These are phyloP conservation scores for Pterocles burchelli DNA, from an alignment of 2,113 vertebrate genomes.

Conservation along the genomic window DNA sequence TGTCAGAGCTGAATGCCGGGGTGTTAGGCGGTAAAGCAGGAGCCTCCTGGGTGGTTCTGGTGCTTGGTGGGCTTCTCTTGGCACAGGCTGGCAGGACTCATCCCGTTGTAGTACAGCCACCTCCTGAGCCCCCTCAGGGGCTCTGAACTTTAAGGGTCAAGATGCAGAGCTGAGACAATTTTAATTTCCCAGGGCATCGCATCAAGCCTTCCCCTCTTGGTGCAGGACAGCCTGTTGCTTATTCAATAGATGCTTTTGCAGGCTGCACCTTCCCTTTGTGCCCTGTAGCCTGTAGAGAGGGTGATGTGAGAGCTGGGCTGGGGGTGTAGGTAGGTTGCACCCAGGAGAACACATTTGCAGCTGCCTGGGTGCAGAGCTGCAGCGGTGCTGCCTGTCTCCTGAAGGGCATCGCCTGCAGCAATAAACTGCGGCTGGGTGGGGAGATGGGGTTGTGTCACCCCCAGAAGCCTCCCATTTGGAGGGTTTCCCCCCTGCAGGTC, in stretches of 20 bases:
- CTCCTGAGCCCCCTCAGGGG: too few relatives aligned
- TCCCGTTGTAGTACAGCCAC: neutral
- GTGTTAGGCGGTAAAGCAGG: rapidly evolving
- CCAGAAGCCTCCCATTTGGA: neutral
- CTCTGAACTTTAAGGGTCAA: neutral
- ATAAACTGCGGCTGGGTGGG: neutral
- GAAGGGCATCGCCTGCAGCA: neutral
- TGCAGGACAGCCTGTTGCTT: neutral
- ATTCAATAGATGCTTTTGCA: neutral
- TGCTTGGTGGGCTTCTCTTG: neutral
- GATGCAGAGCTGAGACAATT: neutral
- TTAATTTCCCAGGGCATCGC: neutral
- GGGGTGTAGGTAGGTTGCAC: neutral
- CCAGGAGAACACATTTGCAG: neutral
- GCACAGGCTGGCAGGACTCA: too few relatives aligned
- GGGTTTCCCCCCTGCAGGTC: neutral
- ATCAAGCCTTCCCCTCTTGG: neutral
- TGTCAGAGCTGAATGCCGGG: neutral
- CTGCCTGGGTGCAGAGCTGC: neutral
- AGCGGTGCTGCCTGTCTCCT: too few relatives aligned
- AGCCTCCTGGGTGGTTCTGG: neutral
- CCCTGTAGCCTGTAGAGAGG: neutral
- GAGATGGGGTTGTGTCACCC: neutral
- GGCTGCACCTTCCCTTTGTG: neutral
- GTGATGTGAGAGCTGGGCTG: neutral